Base-by-base conservation (phyloP, 2,113 vertebrate genomes). In the Pomatostomus ruficeps region DNA sequence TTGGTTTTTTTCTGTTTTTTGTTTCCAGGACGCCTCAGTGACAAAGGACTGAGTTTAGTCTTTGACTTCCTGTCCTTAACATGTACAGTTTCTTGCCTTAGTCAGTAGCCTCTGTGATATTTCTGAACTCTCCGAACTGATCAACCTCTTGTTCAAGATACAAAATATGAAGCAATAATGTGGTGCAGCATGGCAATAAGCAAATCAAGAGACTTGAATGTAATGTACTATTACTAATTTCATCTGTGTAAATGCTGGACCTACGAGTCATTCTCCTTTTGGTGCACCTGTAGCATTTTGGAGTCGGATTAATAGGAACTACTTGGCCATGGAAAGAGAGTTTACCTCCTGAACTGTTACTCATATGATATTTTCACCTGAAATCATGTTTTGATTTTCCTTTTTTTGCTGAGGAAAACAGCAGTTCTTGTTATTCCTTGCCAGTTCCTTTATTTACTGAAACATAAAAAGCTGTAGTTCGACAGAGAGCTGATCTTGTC, bases 121-220 rank as follows among this genome's bases (percentile, higher is more conserved):
- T 91, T 81, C 61, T 78, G 89, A 91, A 89, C 3, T 20, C 79
- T 80, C 57, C 0, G 1, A 79, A 54, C 40, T 84, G 52, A 54
- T 51, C 68, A 78, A 68, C 70, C 35, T 92, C 71, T 70, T 65
- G 65, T 78, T 89, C 80, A 52, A 14, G 80, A 52, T 31, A 80
- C 3, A 1, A 31, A 65, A 72, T 65, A 68, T 15, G 62, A 95
- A 95, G 96, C 94, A 97, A 95, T 96, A 95, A 91, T 38, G 35
- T 1, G 36, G 86, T 91, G 93, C 80, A 92, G 84, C 57, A 68
- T 33, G 57, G 73, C 95, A 96, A 85, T 95, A 96, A 89, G 45
- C 66, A 78, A 75, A 94, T 63, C 92, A 85, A 94, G 91, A 94
- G 84, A 96, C 93, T 88, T 81, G 89, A 96, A 95, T 93, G 83